Conservation (phyloP, 2,888 invertebrate genomes). For the Sclerodermus sp. region DNA sequence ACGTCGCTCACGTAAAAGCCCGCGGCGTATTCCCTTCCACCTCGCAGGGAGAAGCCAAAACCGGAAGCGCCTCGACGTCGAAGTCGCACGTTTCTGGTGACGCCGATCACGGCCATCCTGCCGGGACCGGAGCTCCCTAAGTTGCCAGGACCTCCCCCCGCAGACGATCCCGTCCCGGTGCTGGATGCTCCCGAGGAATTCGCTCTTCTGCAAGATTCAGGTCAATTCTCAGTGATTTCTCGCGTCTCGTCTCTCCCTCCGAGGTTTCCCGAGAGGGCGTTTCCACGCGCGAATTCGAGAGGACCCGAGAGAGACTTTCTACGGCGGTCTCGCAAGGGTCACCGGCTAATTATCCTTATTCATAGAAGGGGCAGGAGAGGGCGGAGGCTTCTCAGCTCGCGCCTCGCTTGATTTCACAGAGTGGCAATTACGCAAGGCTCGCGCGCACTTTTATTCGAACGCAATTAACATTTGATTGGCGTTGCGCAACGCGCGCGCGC, state of each 20-base stretch:
- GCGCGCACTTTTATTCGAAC: neutral
- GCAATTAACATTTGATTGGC: neutral
- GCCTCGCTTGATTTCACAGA: neutral
- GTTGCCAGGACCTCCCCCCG: constrained; percentile 42
- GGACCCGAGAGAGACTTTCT: no score
- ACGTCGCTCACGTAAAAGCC: constrained; percentile 91
- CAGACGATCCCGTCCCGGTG: constrained; percentile 45
- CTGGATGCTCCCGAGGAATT: constrained; percentile 45
- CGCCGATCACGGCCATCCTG: constrained; percentile 63
- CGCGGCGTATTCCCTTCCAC: constrained; percentile 87
- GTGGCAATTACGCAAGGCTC: neutral
- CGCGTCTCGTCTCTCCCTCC: no score
- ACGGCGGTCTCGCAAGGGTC: no score
- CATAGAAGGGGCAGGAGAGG: no score
- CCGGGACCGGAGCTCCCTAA: constrained; percentile 52
- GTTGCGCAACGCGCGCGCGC: neutral
- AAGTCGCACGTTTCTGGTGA: constrained; percentile 64
- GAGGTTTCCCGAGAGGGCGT: no score
- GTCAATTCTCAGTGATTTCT: no score
- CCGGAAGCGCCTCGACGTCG: constrained; percentile 65
- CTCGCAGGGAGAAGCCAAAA: constrained; percentile 81
- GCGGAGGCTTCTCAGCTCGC: no score
- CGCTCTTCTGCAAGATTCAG: no score
- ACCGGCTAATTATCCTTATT: no score
- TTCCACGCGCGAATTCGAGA: no score